Evolutionary conservation across 2,797 vertebrate species (phyloP), one percentile per base, ranked within the genome.

Genomic region (Acrossocheilus wenchowensis): DNA sequence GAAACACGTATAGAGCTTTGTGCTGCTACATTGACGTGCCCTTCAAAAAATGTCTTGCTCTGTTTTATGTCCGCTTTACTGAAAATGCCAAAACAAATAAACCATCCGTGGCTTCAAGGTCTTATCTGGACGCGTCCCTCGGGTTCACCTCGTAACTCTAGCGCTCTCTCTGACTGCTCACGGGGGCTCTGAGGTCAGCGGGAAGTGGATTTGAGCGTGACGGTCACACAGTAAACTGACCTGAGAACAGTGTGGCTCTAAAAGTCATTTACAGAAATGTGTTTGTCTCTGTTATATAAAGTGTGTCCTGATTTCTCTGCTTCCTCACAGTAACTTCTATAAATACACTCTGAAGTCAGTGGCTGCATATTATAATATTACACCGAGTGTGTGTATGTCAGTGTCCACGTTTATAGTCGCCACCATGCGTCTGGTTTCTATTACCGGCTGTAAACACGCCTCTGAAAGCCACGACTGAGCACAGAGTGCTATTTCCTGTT

Each of bases 401-500:
- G 19, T 21, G 45, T 85, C 82, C 81, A 72, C 64, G 41, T 72
- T 83, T 89, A 69, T 74, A 77, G 86, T 80, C 68, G 12, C 84
- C 72, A 50, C 62, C 43, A 11, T 80, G 81, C 41, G 50, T 89
- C 81, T 90, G 86, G 83, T 90, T 90, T 89, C 86, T 87, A 74
- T 88, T 89, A 91, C 82, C 60, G 81, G 75, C 87, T 66, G 83
- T 84, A 86, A 88, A 90, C 84, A 88, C 60, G 43, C 17, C 73
- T 85, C 87, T 88, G 60, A 87, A 88, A 90, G 86, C 83, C 82
- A 69, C 74, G 81, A 82, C 87, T 90, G 87, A 88, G 89, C 73
- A 72, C 85, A 57, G 83, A 83, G 36, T 54, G 45, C 92, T 64
- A 34, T 93, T 95, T 94, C 91, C 93, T 93, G 90, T 91, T 91